phyloP scores from a whole-genome alignment of 2,888 invertebrate species.

The Melikaiella ostensackeni region DNA sequence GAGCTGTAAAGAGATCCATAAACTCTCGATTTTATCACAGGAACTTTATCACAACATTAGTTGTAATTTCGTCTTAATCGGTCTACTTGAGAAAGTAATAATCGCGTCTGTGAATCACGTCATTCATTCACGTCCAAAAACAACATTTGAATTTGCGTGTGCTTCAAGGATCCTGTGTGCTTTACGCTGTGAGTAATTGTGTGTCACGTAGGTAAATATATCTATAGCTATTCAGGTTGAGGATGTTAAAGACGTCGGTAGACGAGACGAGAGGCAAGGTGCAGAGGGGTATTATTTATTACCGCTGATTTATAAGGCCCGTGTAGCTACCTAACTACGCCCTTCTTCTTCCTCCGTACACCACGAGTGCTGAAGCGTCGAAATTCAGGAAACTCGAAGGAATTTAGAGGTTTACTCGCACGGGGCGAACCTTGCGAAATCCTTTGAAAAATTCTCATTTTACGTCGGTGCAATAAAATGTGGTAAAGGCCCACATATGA shows the following conservation, averaged over 20 bases:
- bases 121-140: constrained; percentile 37
- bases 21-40: constrained; percentile 11
- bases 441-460: constrained; percentile 16
- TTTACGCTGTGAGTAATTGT: constrained; percentile 15
- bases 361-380: constrained; percentile 45
- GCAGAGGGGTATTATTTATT: constrained; percentile 62
- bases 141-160: constrained; percentile 39
- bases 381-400: constrained; percentile 53
- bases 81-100: constrained; percentile 37
- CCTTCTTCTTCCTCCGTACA: constrained; percentile 47
- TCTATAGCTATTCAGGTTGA: constrained; percentile 28
- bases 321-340: constrained; percentile 55
- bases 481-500: constrained; percentile 4
- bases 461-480: not conserved
- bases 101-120: constrained; percentile 36
- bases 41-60: constrained; percentile 24
- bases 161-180: constrained; percentile 32
- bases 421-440: constrained; percentile 31
- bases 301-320: constrained; percentile 63
- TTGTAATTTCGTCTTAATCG: constrained; percentile 39
- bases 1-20: not conserved
- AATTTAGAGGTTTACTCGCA: constrained; percentile 53
- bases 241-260: constrained; percentile 60
- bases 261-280: constrained; percentile 50
- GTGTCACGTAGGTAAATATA: constrained; percentile 20